phyloP scores from a whole-genome alignment of 2,888 invertebrate species.

The Chloroclysta siterata region DNA sequence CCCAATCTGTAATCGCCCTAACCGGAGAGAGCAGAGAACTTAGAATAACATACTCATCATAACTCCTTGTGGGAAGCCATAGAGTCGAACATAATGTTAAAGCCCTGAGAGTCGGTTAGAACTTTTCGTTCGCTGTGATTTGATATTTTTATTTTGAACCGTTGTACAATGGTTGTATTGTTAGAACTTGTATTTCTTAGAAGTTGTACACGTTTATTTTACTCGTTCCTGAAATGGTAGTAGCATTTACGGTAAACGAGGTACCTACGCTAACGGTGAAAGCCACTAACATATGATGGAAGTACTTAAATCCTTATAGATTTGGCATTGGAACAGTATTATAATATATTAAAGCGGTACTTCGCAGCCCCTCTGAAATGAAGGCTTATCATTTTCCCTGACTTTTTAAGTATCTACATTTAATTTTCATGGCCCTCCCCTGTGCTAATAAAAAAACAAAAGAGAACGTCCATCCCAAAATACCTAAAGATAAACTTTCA shows the following conservation, averaged over 20 bases:
- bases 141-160: slow-evolving; percentile 8
- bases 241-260: background rate
- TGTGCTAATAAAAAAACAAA: slow-evolving; percentile 22
- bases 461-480: slow-evolving; percentile 24
- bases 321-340: background rate
- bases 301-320: background rate
- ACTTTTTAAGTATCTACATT: slow-evolving; percentile 18
- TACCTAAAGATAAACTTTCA: slow-evolving; percentile 40
- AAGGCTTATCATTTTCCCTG: slow-evolving; percentile 12
- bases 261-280: background rate
- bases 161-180: background rate
- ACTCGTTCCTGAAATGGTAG: background rate
- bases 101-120: slow-evolving; percentile 13
- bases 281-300: background rate
- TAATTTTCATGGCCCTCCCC: slow-evolving; percentile 14
- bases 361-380: slow-evolving; percentile 4
- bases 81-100: background rate
- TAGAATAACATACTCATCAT: slow-evolving; percentile 18
- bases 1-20: background rate
- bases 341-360: background rate
- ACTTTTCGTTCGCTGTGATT: slow-evolving; percentile 19
- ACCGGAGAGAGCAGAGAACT: background rate
- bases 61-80: slow-evolving; percentile 16
- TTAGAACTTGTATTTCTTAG: slow-evolving; percentile 2
- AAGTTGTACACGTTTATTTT: background rate